Base-by-base conservation (phyloP, 2,797 vertebrate species). In the Gallinago stenura region DNA sequence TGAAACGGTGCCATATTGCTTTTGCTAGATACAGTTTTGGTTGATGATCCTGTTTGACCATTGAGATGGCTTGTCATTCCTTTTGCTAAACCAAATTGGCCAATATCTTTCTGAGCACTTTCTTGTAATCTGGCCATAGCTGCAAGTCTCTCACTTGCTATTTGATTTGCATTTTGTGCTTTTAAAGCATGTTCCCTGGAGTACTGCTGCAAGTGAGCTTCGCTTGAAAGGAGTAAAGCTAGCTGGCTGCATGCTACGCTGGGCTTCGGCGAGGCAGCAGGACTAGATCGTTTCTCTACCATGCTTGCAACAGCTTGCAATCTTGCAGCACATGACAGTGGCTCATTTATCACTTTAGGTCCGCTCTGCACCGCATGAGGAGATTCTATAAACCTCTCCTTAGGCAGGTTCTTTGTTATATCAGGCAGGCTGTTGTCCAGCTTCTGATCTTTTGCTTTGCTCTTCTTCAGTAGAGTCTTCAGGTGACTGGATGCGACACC, bases 141-240 rank as follows among this genome's bases (percentile, higher is more conserved):
- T 35, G 99, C 99, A 39, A 99, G 98, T 87, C 99, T 98, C 96
- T 99, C 99, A 2, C 99, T 99, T 70, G 99, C 99, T 54, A 98
- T 98, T 65, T 99, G 98, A 95, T 98, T 99, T n/a, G 99, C 99
- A 77, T 98, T 98, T 98, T 99, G 99, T 97, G 99, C 99, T 98
- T 99, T 99, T 95, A 99, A 98, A 76, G 99, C 98, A 35, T 99
- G 99, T 97, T 99, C 99, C 96, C 99, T 98, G 80, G 99, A 99
- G 97, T 99, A 99, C 97, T 99, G 99, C 98, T 99, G 99, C 94
- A 99, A 98, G 97, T 99, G 99, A 89, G 99, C 99, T 97, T 99
- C 99, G 19, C 99, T 99, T 46, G 99, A 99, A 54, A 99, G 98
- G 75, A 99, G 98, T 58, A 99, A 97, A n/a, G 99, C 99, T 75